Conservation (phyloP, 2,113 vertebrate species). For the Shinisaurus crocodilurus region DNA sequence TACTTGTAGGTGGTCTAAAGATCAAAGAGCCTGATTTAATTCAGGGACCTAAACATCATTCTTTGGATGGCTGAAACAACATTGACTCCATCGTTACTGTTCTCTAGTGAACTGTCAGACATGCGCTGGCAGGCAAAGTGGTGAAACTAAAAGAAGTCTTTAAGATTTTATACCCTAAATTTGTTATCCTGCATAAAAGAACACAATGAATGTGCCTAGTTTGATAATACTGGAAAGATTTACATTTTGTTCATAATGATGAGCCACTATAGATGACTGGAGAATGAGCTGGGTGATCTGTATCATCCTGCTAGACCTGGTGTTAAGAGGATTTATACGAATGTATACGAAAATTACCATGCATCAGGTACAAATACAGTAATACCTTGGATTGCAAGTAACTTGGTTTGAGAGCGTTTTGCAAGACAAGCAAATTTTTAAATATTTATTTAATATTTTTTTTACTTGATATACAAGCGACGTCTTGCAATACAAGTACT, state of each 20-base stretch:
- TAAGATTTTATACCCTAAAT: neutral
- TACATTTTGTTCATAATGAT: neutral
- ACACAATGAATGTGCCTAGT: neutral
- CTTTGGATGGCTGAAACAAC: neutral
- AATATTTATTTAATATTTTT: no score
- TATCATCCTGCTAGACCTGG: neutral
- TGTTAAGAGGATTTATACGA: neutral
- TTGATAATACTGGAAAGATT: neutral
- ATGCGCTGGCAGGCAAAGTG: neutral
- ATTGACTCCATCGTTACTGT: neutral
- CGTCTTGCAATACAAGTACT: no score
- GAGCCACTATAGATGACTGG: neutral
- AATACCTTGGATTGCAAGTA: no score
- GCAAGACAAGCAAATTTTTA: no score
- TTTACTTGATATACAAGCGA: no score
- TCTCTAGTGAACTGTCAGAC: neutral
- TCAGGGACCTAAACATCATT: neutral
- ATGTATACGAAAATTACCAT: neutral
- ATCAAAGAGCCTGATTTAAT: neutral
- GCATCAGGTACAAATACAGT: neutral
- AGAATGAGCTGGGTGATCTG: neutral
- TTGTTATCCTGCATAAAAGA: neutral
- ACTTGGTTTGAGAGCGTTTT: no score
- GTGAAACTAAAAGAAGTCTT: neutral
- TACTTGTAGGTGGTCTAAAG: neutral